Conservation (phyloP, 2,797 vertebrate species). For the Amblyopsis hoosieri region DNA sequence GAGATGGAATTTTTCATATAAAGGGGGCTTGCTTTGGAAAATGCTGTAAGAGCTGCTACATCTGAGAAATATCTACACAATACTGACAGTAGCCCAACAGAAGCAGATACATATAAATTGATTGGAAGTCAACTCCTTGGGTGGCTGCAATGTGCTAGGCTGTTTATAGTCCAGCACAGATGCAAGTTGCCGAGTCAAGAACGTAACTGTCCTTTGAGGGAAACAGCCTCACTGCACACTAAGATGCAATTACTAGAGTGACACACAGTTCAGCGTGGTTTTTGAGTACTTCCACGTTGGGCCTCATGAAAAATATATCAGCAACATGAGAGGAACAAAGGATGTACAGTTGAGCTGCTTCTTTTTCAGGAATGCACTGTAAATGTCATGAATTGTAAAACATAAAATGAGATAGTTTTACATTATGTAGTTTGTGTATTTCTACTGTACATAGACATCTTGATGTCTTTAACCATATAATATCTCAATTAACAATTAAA, state of each 20-base stretch:
- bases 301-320: conserved; percentile 13
- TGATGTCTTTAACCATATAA: too few relatives aligned
- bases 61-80: conserved; percentile 45
- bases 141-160: conserved; percentile 41
- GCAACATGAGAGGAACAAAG: conserved; percentile 16
- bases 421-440: too few relatives aligned
- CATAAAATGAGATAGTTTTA: too few relatives aligned
- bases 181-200: conserved; percentile 48
- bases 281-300: conserved; percentile 16
- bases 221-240: neutral
- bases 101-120: conserved; percentile 72
- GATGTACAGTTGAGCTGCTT: too few relatives aligned
- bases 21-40: conserved; percentile 45
- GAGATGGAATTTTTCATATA: conserved; percentile 38
- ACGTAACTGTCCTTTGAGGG: conserved; percentile 34
- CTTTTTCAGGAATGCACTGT: neutral
- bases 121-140: conserved; percentile 64
- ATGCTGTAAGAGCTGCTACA: conserved; percentile 47
- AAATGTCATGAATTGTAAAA: neutral
- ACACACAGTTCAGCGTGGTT: conserved; percentile 19
- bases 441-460: too few relatives aligned
- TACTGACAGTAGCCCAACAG: conserved; percentile 53
- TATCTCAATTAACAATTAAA: too few relatives aligned
- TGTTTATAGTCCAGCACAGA: conserved; percentile 53
- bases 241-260: conserved; percentile 25